Conservation (phyloP, 1,140 invertebrate species). For the Metaphire vulgaris region DNA sequence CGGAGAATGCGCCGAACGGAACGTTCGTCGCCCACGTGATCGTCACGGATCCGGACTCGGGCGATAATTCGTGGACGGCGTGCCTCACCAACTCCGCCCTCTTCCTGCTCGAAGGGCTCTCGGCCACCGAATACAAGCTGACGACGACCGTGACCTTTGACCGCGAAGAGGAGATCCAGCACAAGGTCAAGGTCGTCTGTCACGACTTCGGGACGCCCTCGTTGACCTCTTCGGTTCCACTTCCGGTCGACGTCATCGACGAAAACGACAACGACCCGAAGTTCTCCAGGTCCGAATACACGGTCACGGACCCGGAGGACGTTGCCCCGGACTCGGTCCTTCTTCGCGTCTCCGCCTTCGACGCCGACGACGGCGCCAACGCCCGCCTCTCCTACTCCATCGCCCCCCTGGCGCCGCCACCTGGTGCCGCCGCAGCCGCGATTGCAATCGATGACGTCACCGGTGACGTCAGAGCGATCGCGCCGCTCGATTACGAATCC, state of each 20-base stretch:
- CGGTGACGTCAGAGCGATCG: constrained; percentile 78
- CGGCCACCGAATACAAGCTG: constrained; percentile 20
- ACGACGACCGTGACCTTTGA: constrained; percentile 66
- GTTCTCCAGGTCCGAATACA: constrained; percentile 68
- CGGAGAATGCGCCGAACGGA: constrained; percentile 11
- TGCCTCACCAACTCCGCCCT: constrained; percentile 11
- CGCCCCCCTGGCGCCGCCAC: constrained; percentile 34
- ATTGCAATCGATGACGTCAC: constrained; percentile 69
- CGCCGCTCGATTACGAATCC: constrained; percentile 71
- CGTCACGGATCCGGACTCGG: constrained; percentile 13
- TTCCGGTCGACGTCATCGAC: constrained; percentile 80
- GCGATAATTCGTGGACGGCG: not conserved
- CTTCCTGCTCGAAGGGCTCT: not conserved
- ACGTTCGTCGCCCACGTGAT: constrained; percentile 23
- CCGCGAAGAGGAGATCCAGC: constrained; percentile 73
- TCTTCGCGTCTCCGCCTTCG: constrained; percentile 35
- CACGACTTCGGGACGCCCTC: constrained; percentile 61
- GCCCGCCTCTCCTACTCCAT: constrained; percentile 51
- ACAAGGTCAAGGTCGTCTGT: constrained; percentile 77
- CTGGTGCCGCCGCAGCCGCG: constrained; percentile 58
- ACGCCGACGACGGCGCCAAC: constrained; percentile 50
- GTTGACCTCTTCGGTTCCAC: constrained; percentile 50
- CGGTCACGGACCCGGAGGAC: constrained; percentile 44
- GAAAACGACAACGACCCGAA: constrained; percentile 86
- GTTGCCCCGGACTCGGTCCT: constrained; percentile 17